Conservation (phyloP, 2,888 invertebrate genomes). For the Leptinotarsa rubiginosa region DNA sequence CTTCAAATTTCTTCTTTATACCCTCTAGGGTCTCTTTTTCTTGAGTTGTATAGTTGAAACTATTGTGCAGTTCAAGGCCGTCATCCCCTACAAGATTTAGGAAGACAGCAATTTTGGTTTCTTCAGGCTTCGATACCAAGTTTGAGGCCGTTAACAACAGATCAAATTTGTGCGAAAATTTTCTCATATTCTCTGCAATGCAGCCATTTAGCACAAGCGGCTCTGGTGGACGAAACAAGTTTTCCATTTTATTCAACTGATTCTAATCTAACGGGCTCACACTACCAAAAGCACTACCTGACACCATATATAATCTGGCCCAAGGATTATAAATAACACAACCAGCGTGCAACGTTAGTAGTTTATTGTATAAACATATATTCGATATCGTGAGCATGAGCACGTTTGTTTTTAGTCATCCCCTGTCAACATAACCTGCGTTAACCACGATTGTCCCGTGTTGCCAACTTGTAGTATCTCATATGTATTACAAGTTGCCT, state of each 20-base stretch:
- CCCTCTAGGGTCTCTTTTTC: neutral
- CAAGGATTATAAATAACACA: too few species aligned
- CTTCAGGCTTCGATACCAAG: conserved; percentile 14
- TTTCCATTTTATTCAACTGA: conserved; percentile 15
- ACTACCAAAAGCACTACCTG: too few species aligned
- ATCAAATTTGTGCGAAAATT: conserved; percentile 38
- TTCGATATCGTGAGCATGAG: too few species aligned
- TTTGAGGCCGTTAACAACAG: conserved; percentile 38
- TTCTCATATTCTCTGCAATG: conserved; percentile 37
- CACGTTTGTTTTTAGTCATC: too few species aligned
- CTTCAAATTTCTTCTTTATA: conserved; percentile 29
- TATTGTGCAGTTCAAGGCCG: conserved; percentile 41
- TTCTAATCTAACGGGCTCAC: too few species aligned
- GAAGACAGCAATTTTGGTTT: conserved; percentile 33
- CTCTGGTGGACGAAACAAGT: conserved; percentile 28
- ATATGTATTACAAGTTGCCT: too few species aligned
- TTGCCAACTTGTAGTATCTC: too few species aligned
- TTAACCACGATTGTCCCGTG: too few species aligned
- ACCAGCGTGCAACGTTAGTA: too few species aligned
- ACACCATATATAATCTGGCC: too few species aligned
- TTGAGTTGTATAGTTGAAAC: conserved; percentile 23
- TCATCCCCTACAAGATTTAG: conserved; percentile 45
- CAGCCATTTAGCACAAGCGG: conserved; percentile 33
- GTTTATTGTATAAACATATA: too few species aligned
- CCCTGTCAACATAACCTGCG: too few species aligned